Conservation (phyloP, 2,797 vertebrate genomes). For the Anas bernieri region DNA sequence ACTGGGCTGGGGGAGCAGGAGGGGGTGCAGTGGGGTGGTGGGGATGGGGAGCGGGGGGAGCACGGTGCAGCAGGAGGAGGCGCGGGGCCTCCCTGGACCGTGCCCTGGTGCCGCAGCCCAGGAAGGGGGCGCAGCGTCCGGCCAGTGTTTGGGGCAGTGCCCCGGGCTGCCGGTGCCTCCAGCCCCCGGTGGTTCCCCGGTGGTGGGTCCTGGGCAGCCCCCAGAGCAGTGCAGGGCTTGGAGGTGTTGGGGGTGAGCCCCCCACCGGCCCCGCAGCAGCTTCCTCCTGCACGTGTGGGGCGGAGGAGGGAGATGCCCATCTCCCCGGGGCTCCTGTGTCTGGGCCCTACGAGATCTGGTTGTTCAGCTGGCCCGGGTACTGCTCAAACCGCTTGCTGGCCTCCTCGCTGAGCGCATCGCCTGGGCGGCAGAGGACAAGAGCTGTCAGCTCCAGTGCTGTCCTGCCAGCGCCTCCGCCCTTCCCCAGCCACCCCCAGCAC, state of each 20-base stretch:
- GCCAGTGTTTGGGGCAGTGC: slow-evolving; percentile 38
- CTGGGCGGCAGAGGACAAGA: slow-evolving; percentile 57
- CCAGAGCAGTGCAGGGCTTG: background rate
- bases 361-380: slow-evolving; percentile 95
- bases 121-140: background rate
- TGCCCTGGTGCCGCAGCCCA: background rate
- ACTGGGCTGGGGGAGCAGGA: background rate
- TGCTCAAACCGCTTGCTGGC: slow-evolving; percentile 92
- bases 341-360: slow-evolving; percentile 83
- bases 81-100: fast-evolving
- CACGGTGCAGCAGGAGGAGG: background rate
- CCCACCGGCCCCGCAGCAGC: background rate
- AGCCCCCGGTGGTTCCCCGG: background rate
- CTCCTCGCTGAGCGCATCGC: slow-evolving; percentile 94
- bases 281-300: background rate
- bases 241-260: background rate
- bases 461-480: background rate
- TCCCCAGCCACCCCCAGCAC: fast-evolving
- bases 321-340: background rate
- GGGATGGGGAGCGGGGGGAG: background rate
- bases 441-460: fast-evolving
- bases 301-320: background rate
- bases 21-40: background rate
- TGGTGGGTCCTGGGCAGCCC: background rate
- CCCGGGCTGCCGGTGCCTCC: background rate